These are phyloP conservation scores for Muscidifurax raptorellus DNA, from an alignment of 1,140 invertebrate genomes.

Conservation along the genomic window DNA sequence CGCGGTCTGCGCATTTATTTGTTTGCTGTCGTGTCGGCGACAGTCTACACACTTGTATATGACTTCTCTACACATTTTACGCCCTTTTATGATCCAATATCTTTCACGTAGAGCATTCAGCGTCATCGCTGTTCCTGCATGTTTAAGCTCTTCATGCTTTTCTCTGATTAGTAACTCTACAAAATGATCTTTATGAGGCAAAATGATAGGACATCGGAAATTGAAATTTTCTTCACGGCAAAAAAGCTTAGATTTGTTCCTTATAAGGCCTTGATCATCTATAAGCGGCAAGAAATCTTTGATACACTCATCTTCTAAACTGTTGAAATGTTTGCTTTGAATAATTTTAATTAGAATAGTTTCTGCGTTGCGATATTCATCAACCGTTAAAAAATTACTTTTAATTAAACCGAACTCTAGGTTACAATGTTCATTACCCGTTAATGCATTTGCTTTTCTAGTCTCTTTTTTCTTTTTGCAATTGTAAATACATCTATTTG, in stretches of 20 bases:
- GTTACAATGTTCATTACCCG: neutral
- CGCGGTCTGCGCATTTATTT: constrained; percentile 46
- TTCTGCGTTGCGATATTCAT: neutral
- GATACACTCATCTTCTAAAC: neutral
- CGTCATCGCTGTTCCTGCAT: neutral
- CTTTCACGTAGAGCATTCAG: neutral
- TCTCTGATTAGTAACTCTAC: neutral
- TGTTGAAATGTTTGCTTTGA: neutral
- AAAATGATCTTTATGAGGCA: neutral
- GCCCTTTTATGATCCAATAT: neutral
- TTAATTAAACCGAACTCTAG: too few species aligned
- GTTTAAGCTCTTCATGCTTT: neutral
- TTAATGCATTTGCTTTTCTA: neutral
- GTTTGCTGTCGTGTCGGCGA: neutral
- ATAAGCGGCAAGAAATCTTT: neutral
- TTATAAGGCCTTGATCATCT: neutral
- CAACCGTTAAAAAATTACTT: too few species aligned
- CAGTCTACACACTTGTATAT: neutral
- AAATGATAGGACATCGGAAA: neutral
- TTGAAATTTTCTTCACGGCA: neutral
- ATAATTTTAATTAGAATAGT: neutral
- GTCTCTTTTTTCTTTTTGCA: neutral
- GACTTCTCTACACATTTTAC: too few species aligned
- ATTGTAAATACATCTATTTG: neutral
- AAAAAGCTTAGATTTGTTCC: neutral